A percentile compares a stretch with the other conserved stretches of the same genome.
Conservation (phyloP, 1,140 invertebrate genomes). For the Drosophila parvula region DNA sequence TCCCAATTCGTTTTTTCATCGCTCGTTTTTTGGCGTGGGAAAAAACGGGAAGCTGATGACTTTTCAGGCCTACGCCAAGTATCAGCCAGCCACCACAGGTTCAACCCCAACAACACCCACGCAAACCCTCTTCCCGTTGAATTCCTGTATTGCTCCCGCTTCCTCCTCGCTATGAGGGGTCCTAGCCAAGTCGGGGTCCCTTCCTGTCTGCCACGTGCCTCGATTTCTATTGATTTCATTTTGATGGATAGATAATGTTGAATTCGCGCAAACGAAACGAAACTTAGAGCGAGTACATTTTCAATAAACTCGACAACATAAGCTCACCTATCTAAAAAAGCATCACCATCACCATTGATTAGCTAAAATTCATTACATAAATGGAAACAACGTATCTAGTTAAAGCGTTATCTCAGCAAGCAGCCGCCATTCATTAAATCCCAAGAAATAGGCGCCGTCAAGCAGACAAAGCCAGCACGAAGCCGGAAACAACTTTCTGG, state of each 20-base stretch:
- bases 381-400: not conserved
- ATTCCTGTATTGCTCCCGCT: not conserved
- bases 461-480: conserved; percentile 15
- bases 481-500: conserved; percentile 38
- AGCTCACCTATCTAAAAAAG: not conserved
- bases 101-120: not conserved
- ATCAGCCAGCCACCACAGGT: not conserved
- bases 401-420: not conserved
- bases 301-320: conserved; percentile 15
- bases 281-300: conserved; percentile 2
- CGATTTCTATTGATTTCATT: conserved; percentile 45
- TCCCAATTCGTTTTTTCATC: not conserved
- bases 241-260: conserved; percentile 31
- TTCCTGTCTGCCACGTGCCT: conserved; percentile 23
- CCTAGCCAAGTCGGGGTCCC: conserved; percentile 29
- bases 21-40: not conserved
- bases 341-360: not conserved
- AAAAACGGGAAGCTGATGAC: not conserved
- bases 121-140: too few species aligned
- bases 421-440: not conserved
- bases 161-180: not conserved
- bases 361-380: conserved; percentile 27
- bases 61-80: not conserved
- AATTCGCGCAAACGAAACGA: conserved; percentile 9
- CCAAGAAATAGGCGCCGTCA: conserved; percentile 25